Conservation (phyloP, 35 echinoderm and acorn worm genomes). For the Heliocidaris tuberculata region DNA sequence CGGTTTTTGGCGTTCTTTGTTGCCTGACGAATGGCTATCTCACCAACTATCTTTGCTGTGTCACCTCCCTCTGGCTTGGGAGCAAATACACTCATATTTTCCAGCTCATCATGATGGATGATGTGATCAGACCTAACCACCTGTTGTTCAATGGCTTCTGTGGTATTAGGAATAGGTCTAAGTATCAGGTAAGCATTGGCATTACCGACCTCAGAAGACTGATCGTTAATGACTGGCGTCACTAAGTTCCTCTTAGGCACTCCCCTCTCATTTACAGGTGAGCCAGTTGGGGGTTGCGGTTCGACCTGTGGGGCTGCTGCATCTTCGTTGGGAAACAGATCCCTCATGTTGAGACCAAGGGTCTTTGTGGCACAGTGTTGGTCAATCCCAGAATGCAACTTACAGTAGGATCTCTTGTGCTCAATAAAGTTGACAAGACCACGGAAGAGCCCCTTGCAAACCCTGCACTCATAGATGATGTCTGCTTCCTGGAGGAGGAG, state of each 20-base stretch:
- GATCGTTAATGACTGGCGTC: background rate
- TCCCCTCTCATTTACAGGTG: constrained; percentile 29
- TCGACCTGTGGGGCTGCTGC: constrained; percentile 70
- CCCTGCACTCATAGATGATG: constrained; percentile 87
- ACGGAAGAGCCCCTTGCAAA: constrained; percentile 86
- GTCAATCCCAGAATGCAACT: constrained; percentile 49
- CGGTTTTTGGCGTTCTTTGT: constrained; percentile 47
- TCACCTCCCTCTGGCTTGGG: constrained; percentile 65
- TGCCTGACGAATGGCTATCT: constrained; percentile 90
- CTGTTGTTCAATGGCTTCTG: constrained; percentile 85
- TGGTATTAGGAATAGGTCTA: constrained; percentile 69
- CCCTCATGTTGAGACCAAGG: constrained; percentile 58
- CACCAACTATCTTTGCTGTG: constrained; percentile 82
- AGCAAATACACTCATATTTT: constrained; percentile 75
- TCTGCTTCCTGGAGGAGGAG: constrained; percentile 87
- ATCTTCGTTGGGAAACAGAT: constrained; percentile 65
- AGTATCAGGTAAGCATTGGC: constrained; percentile 59
- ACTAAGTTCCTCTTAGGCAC: constrained; percentile 22
- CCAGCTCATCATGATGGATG: constrained; percentile 76
- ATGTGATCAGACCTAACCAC: constrained; percentile 77
- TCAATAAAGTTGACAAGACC: constrained; percentile 91
- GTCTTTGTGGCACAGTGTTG: constrained; percentile 15
- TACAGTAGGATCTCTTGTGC: constrained; percentile 92
- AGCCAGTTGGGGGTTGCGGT: constrained; percentile 19
- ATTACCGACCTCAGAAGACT: constrained; percentile 18